phyloP scores from a whole-genome alignment of 2,797 vertebrate genomes.

The Parambassis ranga region DNA sequence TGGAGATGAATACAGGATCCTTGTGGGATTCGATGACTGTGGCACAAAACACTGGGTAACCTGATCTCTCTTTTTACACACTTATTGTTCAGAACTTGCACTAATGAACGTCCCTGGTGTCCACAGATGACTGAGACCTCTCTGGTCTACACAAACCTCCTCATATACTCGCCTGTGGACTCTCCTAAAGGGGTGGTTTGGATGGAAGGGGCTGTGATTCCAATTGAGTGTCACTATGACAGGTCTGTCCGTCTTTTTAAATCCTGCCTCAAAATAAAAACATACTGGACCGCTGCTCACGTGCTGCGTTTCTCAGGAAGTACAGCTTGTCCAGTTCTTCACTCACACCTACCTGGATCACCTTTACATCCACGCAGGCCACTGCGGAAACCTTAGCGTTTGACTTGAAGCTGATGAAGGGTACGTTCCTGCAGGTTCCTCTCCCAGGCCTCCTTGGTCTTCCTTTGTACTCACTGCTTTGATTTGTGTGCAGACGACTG shows the following conservation, averaged over 20 bases:
- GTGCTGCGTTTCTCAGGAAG: conserved; percentile 56
- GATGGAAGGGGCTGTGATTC: conserved; percentile 72
- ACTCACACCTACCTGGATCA: conserved; percentile 73
- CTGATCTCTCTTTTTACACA: rapidly evolving
- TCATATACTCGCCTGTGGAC: conserved; percentile 66
- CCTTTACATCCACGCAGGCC: conserved; percentile 55
- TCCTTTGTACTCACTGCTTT: rapidly evolving
- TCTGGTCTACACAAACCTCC: conserved; percentile 76
- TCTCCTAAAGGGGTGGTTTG: conserved; percentile 65
- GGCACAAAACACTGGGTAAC: conserved; percentile 77
- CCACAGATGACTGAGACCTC: conserved; percentile 69
- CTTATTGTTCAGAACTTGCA: rapidly evolving
- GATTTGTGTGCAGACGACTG: conserved; percentile 66
- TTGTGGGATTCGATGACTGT: conserved; percentile 60
- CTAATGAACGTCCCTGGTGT: neutral
- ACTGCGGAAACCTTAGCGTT: conserved; percentile 62
- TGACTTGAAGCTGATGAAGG: conserved; percentile 69
- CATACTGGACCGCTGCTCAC: too few relatives aligned
- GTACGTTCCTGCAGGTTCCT: conserved; percentile 35
- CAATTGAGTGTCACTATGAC: conserved; percentile 76
- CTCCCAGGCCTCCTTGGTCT: rapidly evolving
- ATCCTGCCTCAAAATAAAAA: too few relatives aligned
- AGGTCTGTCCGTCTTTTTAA: conserved; percentile 42
- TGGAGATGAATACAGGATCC: conserved; percentile 60
- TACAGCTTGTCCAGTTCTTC: conserved; percentile 71